Conservation (phyloP, 2,888 invertebrate species). For the Synanthedon formicaeformis region DNA sequence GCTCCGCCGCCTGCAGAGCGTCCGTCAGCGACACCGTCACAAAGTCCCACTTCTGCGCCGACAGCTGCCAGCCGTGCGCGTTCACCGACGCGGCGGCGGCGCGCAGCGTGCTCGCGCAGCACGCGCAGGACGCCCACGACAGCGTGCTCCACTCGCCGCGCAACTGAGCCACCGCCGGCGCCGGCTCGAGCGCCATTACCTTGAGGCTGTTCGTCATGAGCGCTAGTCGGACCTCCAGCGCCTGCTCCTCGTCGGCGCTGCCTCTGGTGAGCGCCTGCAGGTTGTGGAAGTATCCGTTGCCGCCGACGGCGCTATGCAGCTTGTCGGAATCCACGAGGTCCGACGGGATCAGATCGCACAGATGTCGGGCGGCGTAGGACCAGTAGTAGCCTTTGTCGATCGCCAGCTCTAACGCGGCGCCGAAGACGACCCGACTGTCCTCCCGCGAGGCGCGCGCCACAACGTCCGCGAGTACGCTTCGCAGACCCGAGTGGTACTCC, state of each 20-base stretch:
- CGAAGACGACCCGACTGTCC: slow-evolving; percentile 5
- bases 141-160: not conserved
- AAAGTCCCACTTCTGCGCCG: not conserved
- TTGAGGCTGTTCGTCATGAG: slow-evolving; percentile 21
- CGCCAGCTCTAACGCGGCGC: slow-evolving; percentile 11
- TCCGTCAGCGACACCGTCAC: not conserved
- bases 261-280: slow-evolving; percentile 74
- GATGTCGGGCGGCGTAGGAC: slow-evolving; percentile 18
- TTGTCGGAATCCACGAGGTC: slow-evolving; percentile 81
- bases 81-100: not conserved
- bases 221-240: slow-evolving; percentile 18
- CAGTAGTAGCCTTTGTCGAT: slow-evolving; percentile 29
- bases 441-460: slow-evolving; percentile 7
- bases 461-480: slow-evolving; percentile 17
- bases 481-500: slow-evolving; percentile 16
- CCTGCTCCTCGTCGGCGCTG: slow-evolving; percentile 14
- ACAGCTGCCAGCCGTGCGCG: not conserved
- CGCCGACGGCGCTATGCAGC: slow-evolving; percentile 68
- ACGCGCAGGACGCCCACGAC: not conserved
- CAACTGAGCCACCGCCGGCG: slow-evolving; percentile 1
- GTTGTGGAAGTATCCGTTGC: slow-evolving; percentile 43
- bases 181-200: slow-evolving; percentile 22
- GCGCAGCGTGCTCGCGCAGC: not conserved
- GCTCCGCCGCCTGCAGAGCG: not conserved
- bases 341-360: slow-evolving; percentile 29